Percentiles rank a stretch among this genome's conserved stretches.
Conservation (phyloP, 2,888 invertebrate species). For the Ganaspis brasiliensis region DNA sequence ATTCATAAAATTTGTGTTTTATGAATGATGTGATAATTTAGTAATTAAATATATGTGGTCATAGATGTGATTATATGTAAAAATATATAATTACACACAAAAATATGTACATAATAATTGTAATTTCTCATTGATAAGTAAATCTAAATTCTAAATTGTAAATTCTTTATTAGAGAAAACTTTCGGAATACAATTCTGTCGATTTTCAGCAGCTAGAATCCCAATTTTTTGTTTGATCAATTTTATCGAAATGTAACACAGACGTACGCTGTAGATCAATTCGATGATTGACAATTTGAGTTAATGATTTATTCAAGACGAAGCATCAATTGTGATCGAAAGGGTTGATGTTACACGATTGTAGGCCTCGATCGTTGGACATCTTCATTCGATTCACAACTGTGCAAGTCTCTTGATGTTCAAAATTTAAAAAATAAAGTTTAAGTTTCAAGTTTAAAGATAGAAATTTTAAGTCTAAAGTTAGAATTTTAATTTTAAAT, state of each 20-base stretch:
- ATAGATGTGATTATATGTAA: too few species aligned
- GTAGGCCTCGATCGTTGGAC: slow-evolving; percentile 79
- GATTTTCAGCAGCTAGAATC: slow-evolving; percentile 35
- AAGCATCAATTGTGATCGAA: slow-evolving; percentile 65
- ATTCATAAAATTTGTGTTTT: not conserved
- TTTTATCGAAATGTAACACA: slow-evolving; percentile 58
- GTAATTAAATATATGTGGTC: too few species aligned
- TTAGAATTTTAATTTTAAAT: slow-evolving; percentile 16
- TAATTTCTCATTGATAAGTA: too few species aligned
- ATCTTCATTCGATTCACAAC: slow-evolving; percentile 70
- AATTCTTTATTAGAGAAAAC: too few species aligned
- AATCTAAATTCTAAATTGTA: too few species aligned
- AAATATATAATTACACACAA: too few species aligned
- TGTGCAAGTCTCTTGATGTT: slow-evolving; percentile 37
- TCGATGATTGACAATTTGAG: not conserved
- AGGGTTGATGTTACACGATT: slow-evolving; percentile 74
- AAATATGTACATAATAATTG: too few species aligned
- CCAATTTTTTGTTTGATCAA: slow-evolving; percentile 1
- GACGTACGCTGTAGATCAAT: slow-evolving; percentile 72
- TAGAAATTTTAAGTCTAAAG: too few species aligned
- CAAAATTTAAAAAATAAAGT: not conserved
- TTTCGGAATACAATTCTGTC: not conserved
- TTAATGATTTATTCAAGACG: slow-evolving; percentile 1
- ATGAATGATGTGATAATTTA: not conserved
- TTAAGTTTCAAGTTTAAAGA: too few species aligned